Evolutionary conservation across 2,888 invertebrate species (phyloP), one percentile per base, ranked within the genome.

Genomic region (Diachrysia chrysitis): DNA sequence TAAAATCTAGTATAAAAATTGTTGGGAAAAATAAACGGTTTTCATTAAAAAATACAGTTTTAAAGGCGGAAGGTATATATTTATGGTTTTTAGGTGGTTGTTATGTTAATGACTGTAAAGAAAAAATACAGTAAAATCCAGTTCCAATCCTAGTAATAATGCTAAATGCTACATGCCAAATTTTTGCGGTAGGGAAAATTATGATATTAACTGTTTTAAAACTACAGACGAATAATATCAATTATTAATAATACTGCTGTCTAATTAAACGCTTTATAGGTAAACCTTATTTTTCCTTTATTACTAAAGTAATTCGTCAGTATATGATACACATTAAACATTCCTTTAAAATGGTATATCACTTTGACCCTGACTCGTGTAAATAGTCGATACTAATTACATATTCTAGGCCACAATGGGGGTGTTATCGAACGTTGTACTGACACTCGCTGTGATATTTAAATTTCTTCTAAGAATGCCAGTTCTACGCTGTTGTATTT

Each of bases 271-370:
- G 37, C 16, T 16, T 16, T 37, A 14, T n/a, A n/a, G n/a, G n/a
- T n/a, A 42, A 42, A 42, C n/a, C n/a, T 5, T 42, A 5, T 4
- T 37, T 37, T n/a, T n/a, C n/a, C 37, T 14, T 14, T 37, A 37
- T 37, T 29, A 29, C n/a, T n/a, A n/a, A n/a, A n/a, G n/a, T n/a
- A n/a, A n/a, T n/a, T n/a, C n/a, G n/a, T n/a, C n/a, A n/a, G 10
- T 32, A 10, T 7, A 32, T n/a, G 4, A 4, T 6, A n/a, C 6
- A n/a, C 19, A 51, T 51, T 51, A 51, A 58, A 58, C 59, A 58
- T 32, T 29, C 54, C 64, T 65, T 70, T 21, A 60, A 29, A 69
- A 71, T 70, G 58, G 57, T 63, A 70, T 42, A 53, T 66, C 46
- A 29, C 48, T 56, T 63, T 46, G 35, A 65, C 63, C 60, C 70